Base-by-base conservation (phyloP, 1,140 invertebrate genomes). In the Teleogryllus occipitalis region DNA sequence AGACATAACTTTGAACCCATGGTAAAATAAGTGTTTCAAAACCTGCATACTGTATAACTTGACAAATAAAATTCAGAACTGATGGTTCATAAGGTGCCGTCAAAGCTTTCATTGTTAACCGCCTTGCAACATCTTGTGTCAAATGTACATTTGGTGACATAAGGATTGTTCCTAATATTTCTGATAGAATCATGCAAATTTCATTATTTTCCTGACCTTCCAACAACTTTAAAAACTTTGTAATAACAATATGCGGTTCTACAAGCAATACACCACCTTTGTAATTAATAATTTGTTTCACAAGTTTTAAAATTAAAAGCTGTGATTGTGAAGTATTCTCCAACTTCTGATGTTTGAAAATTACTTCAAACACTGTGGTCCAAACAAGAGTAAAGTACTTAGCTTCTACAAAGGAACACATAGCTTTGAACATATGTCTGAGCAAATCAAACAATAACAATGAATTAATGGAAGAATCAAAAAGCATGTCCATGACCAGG, bases 1-100 rank as follows among this genome's bases (percentile, higher is more conserved):
- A 90, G 84, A 81, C 91, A 91, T 83, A 88, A 90, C 15, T 88
- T 87, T 95, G 82, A 54, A 94, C 89, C 73, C 88, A 86, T 0
- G 94, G 93, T 78, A 96, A 84, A 79, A 96, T 88, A 76, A 94
- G 86, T 76, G 91, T 87, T 84, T 94, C 93, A 85, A 95, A 95
- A 75, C 91, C 90, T 8, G 90, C 87, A 84, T 91, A 92, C 74
- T 88, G 84, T 47, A 91, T 87, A 3, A 93, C 86, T 84, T 90
- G 89, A 82, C 91, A 88, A 4, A 94, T 88, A 83, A 93, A 90
- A 74, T 88, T 86, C 12, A 92, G 86, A 8, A 92, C 87, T 14
- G 92, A 87, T 39, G 87, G 84, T 80, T 86, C 85, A 82, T 89
- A 85, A 78, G 87, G 85, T 0, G 91, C 84, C 12, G 85, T 86